phyloP scores from a whole-genome alignment of 2,888 invertebrate species.

The Aphodius granarius region DNA sequence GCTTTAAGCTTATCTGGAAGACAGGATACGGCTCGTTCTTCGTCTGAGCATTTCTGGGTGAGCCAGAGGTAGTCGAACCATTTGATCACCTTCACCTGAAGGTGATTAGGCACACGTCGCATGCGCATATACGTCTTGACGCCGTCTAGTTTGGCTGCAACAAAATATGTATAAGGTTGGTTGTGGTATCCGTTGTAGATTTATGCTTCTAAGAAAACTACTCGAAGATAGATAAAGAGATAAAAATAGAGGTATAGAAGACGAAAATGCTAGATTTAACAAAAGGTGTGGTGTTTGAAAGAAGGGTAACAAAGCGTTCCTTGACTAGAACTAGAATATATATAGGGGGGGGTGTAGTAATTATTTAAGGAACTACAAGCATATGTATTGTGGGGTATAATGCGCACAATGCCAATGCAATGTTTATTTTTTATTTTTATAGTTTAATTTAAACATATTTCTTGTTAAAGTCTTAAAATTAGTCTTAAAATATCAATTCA shows the following conservation, averaged over 20 bases:
- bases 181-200: not conserved
- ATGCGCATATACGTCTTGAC: constrained; percentile 99
- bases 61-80: constrained; percentile 99
- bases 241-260: not conserved
- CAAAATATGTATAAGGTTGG: constrained; percentile 36
- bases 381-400: not conserved
- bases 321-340: not conserved
- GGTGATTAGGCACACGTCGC: constrained; percentile 90
- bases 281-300: not conserved
- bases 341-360: not conserved
- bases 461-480: no score
- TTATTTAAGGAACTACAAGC: not conserved
- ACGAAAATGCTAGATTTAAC: not conserved
- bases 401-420: not conserved
- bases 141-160: constrained; percentile 94
- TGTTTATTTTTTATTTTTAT: not conserved
- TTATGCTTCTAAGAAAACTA: not conserved
- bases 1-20: constrained; percentile 97
- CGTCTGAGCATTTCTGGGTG: constrained; percentile 97
- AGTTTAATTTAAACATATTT: no score
- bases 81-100: constrained; percentile 97
- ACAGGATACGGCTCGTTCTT: constrained; percentile 93
- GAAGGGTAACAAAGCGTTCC: not conserved
- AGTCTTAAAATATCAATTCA: no score
- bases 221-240: not conserved